Conservation (phyloP, 2,888 invertebrate genomes). For the Monochamus alternatus region DNA sequence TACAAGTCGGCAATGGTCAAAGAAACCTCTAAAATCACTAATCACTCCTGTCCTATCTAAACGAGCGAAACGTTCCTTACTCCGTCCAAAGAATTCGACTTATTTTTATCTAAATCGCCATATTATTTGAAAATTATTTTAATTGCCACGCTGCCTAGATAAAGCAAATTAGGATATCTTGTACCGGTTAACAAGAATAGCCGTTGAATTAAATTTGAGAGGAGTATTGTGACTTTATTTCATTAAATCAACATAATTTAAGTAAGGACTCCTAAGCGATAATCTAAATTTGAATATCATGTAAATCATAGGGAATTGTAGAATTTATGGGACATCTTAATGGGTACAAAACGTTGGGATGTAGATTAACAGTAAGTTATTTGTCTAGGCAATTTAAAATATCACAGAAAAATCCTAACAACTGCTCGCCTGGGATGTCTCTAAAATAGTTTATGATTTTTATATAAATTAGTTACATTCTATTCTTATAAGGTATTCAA, state of each 20-base stretch:
- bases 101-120: slow-evolving; percentile 37
- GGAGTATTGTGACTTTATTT: slow-evolving; percentile 13
- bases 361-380: slow-evolving; percentile 16
- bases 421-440: neutral
- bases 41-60: slow-evolving; percentile 42
- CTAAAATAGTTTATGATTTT: neutral
- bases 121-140: slow-evolving; percentile 44
- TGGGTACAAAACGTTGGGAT: slow-evolving; percentile 1
- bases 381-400: neutral
- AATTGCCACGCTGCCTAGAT: slow-evolving; percentile 38
- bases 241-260: slow-evolving; percentile 10
- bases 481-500: too few relatives aligned
- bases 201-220: slow-evolving; percentile 18
- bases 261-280: neutral
- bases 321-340: slow-evolving; percentile 27
- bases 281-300: slow-evolving; percentile 31
- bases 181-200: slow-evolving; percentile 18
- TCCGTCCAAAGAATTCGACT: slow-evolving; percentile 34
- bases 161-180: slow-evolving; percentile 20
- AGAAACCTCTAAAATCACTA: slow-evolving; percentile 44
- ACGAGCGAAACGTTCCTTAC: slow-evolving; percentile 38
- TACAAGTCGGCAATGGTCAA: slow-evolving; percentile 44
- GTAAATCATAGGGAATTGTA: slow-evolving; percentile 19
- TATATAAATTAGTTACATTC: slow-evolving; percentile 9
- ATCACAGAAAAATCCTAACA: neutral